Conservation (phyloP, 2,113 vertebrate species). For the Phasianus colchicus region DNA sequence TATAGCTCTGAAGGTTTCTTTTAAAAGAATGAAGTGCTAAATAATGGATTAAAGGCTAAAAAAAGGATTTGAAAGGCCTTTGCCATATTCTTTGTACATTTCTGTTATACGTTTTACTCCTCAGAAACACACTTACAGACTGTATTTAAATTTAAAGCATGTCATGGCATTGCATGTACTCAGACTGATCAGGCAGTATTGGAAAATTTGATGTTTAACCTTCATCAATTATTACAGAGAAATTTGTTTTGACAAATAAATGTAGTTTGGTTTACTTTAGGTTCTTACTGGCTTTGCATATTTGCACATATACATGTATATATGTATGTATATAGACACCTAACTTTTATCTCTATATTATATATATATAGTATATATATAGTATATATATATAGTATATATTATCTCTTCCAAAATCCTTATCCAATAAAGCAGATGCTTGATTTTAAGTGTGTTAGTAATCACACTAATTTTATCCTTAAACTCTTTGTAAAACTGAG, state of each 20-base stretch:
- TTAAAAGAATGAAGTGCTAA: conserved; percentile 59
- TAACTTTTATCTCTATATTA: too few relatives aligned
- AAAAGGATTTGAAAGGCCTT: conserved; percentile 60
- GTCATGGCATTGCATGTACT: conserved; percentile 20
- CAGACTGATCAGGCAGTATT: conserved; percentile 1
- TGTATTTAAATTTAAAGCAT: conserved; percentile 58
- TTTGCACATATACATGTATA: too few relatives aligned
- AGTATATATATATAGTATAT: too few relatives aligned
- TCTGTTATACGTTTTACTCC: conserved; percentile 36
- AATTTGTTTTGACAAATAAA: not conserved
- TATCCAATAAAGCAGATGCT: conserved; percentile 1
- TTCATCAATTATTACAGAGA: conserved; percentile 43
- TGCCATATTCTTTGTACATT: conserved; percentile 19
- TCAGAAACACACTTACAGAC: not conserved
- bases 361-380: too few relatives aligned
- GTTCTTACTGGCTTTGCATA: not conserved
- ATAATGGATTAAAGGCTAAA: conserved; percentile 64
- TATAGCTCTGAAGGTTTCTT: conserved; percentile 41
- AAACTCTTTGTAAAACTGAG: not conserved
- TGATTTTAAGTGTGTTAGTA: not conserved
- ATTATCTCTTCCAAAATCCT: not conserved
- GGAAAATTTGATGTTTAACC: conserved; percentile 38
- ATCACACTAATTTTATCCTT: not conserved
- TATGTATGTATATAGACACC: too few relatives aligned
- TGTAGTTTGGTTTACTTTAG: not conserved